A percentile compares a stretch with the other conserved stretches of the same genome.
Evolutionary conservation across 2,888 invertebrate genomes (phyloP).

Genomic region (Patella pellucida): DNA sequence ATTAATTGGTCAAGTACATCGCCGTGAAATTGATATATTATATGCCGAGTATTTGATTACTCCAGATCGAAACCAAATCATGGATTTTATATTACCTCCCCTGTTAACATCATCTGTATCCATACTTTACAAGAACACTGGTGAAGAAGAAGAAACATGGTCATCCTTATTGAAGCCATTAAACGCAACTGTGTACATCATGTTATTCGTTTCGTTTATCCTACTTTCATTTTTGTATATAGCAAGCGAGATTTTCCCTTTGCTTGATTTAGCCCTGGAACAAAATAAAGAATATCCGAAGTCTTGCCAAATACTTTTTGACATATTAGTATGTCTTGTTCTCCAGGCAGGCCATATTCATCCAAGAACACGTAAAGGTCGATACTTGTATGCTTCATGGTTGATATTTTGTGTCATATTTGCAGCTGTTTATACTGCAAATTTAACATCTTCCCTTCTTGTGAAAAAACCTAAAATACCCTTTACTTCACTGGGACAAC

Average conservation of each 20-base stretch:
- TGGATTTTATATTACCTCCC: conserved; percentile 21
- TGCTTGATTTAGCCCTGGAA: background rate
- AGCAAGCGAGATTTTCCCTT: background rate
- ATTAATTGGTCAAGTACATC: background rate
- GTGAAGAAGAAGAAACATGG: background rate
- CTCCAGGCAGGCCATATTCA: background rate
- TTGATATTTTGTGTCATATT: conserved; percentile 18
- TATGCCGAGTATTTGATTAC: conserved; percentile 13
- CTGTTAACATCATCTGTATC: conserved; percentile 1
- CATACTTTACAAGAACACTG: conserved; percentile 11
- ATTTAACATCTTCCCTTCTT: background rate
- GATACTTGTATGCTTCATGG: conserved; percentile 12
- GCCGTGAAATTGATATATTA: conserved; percentile 8
- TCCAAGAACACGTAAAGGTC: conserved; percentile 1
- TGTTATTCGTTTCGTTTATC: conserved; percentile 1
- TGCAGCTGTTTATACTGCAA: conserved; percentile 15
- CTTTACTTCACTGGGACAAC: background rate
- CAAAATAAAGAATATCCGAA: background rate
- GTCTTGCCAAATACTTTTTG: conserved; percentile 5
- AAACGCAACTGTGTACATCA: background rate
- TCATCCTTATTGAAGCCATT: background rate
- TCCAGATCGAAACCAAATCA: background rate
- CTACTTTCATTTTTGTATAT: background rate
- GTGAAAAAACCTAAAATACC: background rate
- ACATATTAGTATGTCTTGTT: conserved; percentile 4